These are phyloP conservation scores for Timandra comae DNA, from an alignment of 2,888 invertebrate species.

Conservation along the genomic window DNA sequence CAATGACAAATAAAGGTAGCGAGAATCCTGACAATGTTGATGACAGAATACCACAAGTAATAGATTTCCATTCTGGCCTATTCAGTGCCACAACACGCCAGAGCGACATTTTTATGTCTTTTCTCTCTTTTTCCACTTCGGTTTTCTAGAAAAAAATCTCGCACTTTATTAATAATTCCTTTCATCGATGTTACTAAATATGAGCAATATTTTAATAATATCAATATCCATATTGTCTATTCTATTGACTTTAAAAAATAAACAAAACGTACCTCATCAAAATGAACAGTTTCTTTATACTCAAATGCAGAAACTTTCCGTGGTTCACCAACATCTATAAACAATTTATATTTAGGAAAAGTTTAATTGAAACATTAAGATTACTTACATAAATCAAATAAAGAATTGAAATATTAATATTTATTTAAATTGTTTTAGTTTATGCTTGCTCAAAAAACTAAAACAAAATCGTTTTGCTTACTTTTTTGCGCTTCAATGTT, in stretches of 20 bases:
- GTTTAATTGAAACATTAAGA: too few species aligned
- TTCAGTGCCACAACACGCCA: conserved; percentile 74
- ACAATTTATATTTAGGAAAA: too few species aligned
- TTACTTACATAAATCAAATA: too few species aligned
- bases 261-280: too few species aligned
- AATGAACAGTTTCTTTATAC: too few species aligned
- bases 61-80: conserved; percentile 78
- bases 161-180: too few species aligned
- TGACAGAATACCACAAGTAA: conserved; percentile 74
- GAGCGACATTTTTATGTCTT: conserved; percentile 40
- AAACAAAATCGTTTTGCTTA: conserved; percentile 8
- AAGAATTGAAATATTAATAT: background rate
- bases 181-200: too few species aligned
- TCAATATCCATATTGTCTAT: too few species aligned
- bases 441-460: background rate
- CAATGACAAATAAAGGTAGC: conserved; percentile 81
- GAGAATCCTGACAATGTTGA: conserved; percentile 80
- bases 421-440: background rate
- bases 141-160: conserved; percentile 14
- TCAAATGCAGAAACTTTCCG: too few species aligned
- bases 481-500: conserved; percentile 18
- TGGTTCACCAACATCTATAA: too few species aligned
- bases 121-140: conserved; percentile 19
- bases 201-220: too few species aligned
- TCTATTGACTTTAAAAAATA: too few species aligned